A percentile compares a stretch with the other conserved stretches of the same genome.
phyloP scores from a whole-genome alignment of 2,113 vertebrate species.

The Xenopus borealis region DNA sequence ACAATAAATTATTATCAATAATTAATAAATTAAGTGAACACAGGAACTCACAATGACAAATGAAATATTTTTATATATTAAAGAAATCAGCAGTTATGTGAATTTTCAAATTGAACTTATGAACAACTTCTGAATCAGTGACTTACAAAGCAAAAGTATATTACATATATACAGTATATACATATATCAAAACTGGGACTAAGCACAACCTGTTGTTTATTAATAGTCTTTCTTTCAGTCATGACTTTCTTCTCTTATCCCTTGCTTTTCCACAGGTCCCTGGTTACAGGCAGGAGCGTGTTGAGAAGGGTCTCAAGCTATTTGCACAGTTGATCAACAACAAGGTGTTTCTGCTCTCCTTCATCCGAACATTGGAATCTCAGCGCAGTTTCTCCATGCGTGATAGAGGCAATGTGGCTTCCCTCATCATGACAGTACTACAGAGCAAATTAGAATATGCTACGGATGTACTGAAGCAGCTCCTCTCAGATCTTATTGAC shows the following conservation, averaged over 20 bases:
- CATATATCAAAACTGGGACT: not conserved
- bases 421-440: conserved; percentile 93
- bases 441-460: conserved; percentile 96
- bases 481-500: conserved; percentile 95
- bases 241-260: not conserved
- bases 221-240: not conserved
- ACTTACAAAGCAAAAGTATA: too few species aligned
- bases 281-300: conserved; percentile 91
- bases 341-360: conserved; percentile 91
- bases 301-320: conserved; percentile 93
- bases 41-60: too few species aligned
- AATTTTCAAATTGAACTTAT: too few species aligned
- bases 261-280: conserved; percentile 74
- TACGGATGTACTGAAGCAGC: conserved; percentile 93
- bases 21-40: too few species aligned
- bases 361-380: conserved; percentile 92
- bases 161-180: not conserved
- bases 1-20: too few species aligned
- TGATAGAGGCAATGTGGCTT: conserved; percentile 94
- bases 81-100: too few species aligned
- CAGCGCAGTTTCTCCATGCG: conserved; percentile 98
- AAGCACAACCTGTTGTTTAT: not conserved
- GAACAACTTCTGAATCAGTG: not conserved
- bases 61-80: too few species aligned
- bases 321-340: conserved; percentile 98